Evolutionary conservation across 2,113 vertebrate genomes (phyloP), one percentile per base, ranked within the genome.

Genomic region (Phaethornis superciliosus): DNA sequence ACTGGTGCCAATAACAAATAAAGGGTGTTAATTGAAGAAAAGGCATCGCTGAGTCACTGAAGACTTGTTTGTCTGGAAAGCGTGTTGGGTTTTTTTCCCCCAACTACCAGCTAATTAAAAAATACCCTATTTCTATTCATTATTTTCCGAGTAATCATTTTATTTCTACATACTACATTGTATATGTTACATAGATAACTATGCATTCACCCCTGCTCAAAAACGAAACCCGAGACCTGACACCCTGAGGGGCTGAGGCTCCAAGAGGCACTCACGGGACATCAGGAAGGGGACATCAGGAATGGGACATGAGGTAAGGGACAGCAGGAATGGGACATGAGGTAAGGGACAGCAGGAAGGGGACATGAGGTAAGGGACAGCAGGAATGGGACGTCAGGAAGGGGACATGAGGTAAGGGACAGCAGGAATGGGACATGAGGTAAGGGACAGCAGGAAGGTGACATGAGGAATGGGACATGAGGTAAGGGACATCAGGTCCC

Each of bases 211-310:
- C 17, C 27, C 47, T 30, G 58, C 27, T 19, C 32, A 1, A 18
- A 4, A 15, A 9, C 27, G 10, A 0, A 67, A 21, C 27, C 10
- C 3, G 17, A 8, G 47, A 1, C 12, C 52, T 15, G 18, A 2
- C 4, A 1, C 55, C 4, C 23, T 42, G 54, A 23, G 74, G 35
- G 27, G 3, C 44, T 1, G 11, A 7, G 28, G 2, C 3, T 9
- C 23, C 37, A 0, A 7, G 10, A 5, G 79, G n/a, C 12, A 1
- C 1, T 14, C 26, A 0, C 2, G 26, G 30, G 42, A 6, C 0
- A 3, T 52, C 46, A 2, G 27, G 3, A 37, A 37, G 8, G 37
- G 37, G 37, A 37, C 37, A 37, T 8, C 37, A 37, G 37, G 37
- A 40, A 40, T 40, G 37, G 37, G 37, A 40, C 37, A 40, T 40